Base-by-base conservation (phyloP, 2,888 invertebrate species). In the Zelleria hepariella region DNA sequence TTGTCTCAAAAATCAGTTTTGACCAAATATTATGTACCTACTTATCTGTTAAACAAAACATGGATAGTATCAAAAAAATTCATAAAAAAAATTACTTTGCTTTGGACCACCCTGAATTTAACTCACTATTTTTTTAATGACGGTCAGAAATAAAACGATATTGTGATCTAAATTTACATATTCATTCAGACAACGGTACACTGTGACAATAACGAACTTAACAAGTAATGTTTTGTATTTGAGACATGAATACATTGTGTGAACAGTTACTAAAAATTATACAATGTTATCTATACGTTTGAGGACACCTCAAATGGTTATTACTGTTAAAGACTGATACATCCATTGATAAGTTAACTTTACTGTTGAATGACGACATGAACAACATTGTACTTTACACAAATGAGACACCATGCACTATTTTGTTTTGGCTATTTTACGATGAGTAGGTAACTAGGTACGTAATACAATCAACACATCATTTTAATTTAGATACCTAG, bases 131-230 rank as follows among this genome's bases (percentile, higher is more conserved):
- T 10, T 42, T 15, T 42, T 42, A 1, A 42, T 5, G 7, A 32
- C 15, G 4, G n/a, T 23, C 7, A 2, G 47, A 80, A 87, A 85
- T 83, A 62, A 86, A 86, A 86, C 84, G 60, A 81, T 62, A 81
- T 68, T 73, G 24, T 82, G 73, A 76, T 83, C 82, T 87, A 86
- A 84, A 86, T 85, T 84, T 84, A 85, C 86, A 86, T 86, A 87
- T 85, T 88, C 85, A 89, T 86, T 86, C 86, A 86, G 88, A 90
- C 90, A 90, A 89, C 86, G 86, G 86, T 89, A 89, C 89, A 89
- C 82, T 82, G 86, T 89, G 89, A 90, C 87, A 86, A 77, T 87
- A 89, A 89, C 88, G 83, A 89, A 87, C 84, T 83, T 85, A 87
- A 84, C 79, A 76, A 78, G 78, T 74, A 74, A 76, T 83, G 49